phyloP scores from a whole-genome alignment of 2,888 invertebrate species.

The Drosophila percnosoma region DNA sequence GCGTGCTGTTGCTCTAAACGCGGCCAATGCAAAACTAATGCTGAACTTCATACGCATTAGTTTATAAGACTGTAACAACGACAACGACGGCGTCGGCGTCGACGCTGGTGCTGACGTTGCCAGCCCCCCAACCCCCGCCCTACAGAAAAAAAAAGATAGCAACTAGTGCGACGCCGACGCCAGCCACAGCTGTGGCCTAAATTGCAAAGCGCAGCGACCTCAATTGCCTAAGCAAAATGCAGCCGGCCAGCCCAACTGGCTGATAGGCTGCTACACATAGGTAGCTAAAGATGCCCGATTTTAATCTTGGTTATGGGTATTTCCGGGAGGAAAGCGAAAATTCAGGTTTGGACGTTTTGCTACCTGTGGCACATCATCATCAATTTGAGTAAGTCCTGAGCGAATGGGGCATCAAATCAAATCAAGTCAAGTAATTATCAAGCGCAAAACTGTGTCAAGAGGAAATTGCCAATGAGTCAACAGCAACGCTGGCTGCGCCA shows the following conservation, averaged over 20 bases:
- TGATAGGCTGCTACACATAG: background rate
- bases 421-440: constrained; percentile 7
- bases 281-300: background rate
- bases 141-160: constrained; percentile 20
- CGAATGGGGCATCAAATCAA: background rate
- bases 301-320: constrained; percentile 1
- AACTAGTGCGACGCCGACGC: constrained; percentile 11
- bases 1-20: constrained; percentile 69
- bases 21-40: constrained; percentile 80
- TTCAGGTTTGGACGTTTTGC: background rate
- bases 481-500: constrained; percentile 5
- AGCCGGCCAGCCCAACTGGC: background rate
- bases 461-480: constrained; percentile 67
- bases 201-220: constrained; percentile 43
- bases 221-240: constrained; percentile 17
- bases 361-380: background rate
- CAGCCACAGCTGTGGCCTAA: constrained; percentile 40
- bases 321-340: background rate
- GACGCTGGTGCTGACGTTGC: constrained; percentile 4
- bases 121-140: background rate
- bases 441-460: constrained; percentile 65
- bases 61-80: constrained; percentile 68
- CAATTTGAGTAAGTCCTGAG: constrained; percentile 39
- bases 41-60: constrained; percentile 77
- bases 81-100: constrained; percentile 19